A percentile compares a stretch with the other conserved stretches of the same genome.
Conservation (phyloP, 2,113 vertebrate genomes). For the Panthera tigris region DNA sequence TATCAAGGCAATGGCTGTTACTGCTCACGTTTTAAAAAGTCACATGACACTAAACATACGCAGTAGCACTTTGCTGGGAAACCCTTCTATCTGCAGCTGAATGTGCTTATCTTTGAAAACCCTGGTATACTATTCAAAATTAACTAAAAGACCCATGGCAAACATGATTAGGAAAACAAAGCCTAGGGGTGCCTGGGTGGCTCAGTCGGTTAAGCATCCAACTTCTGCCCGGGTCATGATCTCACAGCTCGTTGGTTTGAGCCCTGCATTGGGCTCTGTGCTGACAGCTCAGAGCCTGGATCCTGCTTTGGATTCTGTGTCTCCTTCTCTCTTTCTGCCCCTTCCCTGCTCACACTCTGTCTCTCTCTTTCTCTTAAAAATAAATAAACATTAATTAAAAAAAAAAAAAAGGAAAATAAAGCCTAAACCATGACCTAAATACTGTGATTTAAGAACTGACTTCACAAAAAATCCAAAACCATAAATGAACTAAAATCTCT, state of each 20-base stretch:
- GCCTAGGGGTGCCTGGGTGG: neutral
- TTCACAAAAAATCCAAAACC: neutral
- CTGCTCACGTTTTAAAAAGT: neutral
- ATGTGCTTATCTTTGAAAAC: neutral
- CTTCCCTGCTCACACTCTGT: too few species aligned
- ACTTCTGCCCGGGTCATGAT: too few species aligned
- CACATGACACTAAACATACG: rapidly evolving
- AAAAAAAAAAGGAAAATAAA: neutral
- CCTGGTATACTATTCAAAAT: neutral
- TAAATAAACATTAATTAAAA: too few species aligned
- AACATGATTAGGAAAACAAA: neutral
- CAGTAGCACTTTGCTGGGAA: neutral
- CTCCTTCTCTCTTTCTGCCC: too few species aligned
- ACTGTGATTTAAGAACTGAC: neutral
- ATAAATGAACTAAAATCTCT: neutral
- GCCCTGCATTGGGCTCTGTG: too few species aligned
- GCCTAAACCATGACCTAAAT: neutral
- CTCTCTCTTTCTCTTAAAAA: too few species aligned
- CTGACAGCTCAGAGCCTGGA: too few species aligned
- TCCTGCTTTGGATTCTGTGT: too few species aligned
- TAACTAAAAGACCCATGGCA: neutral
- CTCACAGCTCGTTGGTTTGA: too few species aligned
- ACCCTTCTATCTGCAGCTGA: neutral
- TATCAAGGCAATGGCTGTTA: neutral
- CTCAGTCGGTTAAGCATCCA: too few species aligned